Conservation (phyloP, 1,140 invertebrate genomes). For the Phortica variegata region DNA sequence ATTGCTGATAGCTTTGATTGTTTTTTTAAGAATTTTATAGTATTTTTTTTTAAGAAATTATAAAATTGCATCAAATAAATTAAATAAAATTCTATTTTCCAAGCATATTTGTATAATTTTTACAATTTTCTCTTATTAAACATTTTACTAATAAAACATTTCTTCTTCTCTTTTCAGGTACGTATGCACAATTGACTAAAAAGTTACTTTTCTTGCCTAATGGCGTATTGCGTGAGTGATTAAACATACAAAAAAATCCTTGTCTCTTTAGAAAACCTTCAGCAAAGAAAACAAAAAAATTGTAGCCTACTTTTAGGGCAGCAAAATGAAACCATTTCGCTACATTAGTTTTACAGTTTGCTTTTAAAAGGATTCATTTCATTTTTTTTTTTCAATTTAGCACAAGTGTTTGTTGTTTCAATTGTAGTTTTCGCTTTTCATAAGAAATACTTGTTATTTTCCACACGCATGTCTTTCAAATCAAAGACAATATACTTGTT, state of each 20-base stretch:
- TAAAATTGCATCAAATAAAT: background rate
- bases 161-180: constrained; percentile 32
- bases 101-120: constrained; percentile 18
- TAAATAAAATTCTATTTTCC: background rate
- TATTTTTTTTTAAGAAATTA: constrained; percentile 15
- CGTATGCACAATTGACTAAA: constrained; percentile 26
- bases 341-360: no score
- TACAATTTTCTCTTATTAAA: constrained; percentile 12
- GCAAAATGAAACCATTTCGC: no score
- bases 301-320: no score
- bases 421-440: no score
- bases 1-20: constrained; percentile 26
- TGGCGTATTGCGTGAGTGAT: constrained; percentile 1
- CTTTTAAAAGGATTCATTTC: no score
- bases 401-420: no score
- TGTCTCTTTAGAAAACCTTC: background rate
- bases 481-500: no score
- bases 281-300: no score
- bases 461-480: constrained; percentile 5
- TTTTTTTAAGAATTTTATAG: constrained; percentile 34
- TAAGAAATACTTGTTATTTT: no score
- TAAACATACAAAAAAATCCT: constrained; percentile 1
- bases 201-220: background rate
- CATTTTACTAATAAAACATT: no score
- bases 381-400: no score